phyloP scores from a whole-genome alignment of 2,888 invertebrate species.

The Urechis unicinctus region DNA sequence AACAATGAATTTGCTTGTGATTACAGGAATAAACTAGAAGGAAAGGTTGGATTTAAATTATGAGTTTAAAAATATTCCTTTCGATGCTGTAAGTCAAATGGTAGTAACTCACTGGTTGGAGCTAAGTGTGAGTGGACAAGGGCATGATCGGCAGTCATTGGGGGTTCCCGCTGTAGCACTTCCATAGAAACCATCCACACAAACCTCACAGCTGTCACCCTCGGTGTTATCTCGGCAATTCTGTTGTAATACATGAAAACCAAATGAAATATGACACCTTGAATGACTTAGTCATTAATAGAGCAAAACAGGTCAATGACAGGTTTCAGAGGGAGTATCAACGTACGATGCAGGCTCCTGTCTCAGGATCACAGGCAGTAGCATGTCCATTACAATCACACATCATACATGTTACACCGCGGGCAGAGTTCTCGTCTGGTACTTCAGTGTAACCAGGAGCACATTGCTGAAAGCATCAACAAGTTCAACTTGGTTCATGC shows the following conservation, averaged over 20 bases:
- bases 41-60: too few species aligned
- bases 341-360: conserved; percentile 48
- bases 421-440: conserved; percentile 25
- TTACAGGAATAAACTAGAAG: too few species aligned
- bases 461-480: conserved; percentile 24
- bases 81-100: too few species aligned
- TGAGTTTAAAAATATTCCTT: too few species aligned
- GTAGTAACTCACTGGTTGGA: conserved; percentile 9
- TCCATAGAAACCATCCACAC: conserved; percentile 74
- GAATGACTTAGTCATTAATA: too few species aligned
- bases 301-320: too few species aligned
- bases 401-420: conserved; percentile 35
- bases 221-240: conserved; percentile 50
- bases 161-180: conserved; percentile 69
- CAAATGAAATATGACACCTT: too few species aligned
- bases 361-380: conserved; percentile 42
- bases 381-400: conserved; percentile 70
- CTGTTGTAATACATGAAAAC: conserved; percentile 19
- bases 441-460: conserved; percentile 29
- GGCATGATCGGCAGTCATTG: conserved; percentile 67
- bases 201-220: conserved; percentile 55
- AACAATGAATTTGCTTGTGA: too few species aligned
- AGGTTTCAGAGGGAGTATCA: too few species aligned
- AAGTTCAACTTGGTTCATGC: too few species aligned
- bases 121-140: conserved; percentile 62